Conservation (phyloP, 2,113 vertebrate genomes). For the western clawed frog (Xenopus tropicalis) region DNA sequence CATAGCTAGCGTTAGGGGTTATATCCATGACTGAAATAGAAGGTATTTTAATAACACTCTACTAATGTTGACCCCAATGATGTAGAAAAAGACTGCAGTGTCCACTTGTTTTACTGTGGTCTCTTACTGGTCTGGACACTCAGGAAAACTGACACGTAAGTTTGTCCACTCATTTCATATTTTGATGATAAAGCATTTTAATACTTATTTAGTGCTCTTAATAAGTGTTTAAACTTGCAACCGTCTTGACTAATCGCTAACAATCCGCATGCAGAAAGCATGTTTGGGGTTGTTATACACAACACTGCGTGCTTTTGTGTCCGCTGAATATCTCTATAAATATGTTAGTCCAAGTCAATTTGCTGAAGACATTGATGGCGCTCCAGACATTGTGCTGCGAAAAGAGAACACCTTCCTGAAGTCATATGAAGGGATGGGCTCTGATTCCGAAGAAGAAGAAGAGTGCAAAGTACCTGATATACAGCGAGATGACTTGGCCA, state of each 20-base stretch:
- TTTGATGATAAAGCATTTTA: too few species aligned
- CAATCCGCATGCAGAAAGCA: conserved; percentile 6
- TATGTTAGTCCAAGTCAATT: conserved; percentile 61
- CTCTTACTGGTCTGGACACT: too few species aligned
- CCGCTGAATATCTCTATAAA: conserved; percentile 23
- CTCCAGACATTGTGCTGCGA: conserved; percentile 77
- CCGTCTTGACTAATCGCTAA: conserved; percentile 22
- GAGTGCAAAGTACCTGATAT: conserved; percentile 76
- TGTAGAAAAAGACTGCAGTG: too few species aligned
- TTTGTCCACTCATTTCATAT: too few species aligned
- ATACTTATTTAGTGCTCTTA: too few species aligned
- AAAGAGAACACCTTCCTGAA: conserved; percentile 77
- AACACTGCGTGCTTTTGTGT: not conserved
- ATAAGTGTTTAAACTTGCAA: too few species aligned
- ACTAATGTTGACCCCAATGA: too few species aligned
- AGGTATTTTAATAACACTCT: too few species aligned
- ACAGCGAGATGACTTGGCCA: conserved; percentile 86
- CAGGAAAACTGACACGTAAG: too few species aligned
- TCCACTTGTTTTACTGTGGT: too few species aligned
- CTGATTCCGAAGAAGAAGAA: conserved; percentile 65
- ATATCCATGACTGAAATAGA: too few species aligned
- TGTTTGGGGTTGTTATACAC: not conserved
- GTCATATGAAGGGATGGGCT: conserved; percentile 55
- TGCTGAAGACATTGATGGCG: conserved; percentile 52
- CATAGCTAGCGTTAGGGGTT: too few species aligned